Base-by-base conservation (phyloP, 2,888 invertebrate genomes). In the Cosmia trapezina region DNA sequence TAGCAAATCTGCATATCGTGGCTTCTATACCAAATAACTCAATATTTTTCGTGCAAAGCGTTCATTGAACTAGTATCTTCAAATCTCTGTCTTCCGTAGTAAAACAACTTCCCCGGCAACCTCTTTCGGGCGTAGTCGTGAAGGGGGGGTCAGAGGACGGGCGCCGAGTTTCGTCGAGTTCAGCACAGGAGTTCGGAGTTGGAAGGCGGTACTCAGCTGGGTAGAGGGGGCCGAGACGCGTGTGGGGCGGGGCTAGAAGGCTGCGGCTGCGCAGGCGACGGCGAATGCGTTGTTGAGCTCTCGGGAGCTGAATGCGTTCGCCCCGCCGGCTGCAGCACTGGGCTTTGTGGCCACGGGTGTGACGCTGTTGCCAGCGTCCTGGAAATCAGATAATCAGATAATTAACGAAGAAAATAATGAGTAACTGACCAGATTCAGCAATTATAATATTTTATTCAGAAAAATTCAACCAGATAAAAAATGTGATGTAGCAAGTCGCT, bases 291-390 rank as follows among this genome's bases (percentile, higher is more conserved):
- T n/a, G 90, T 85, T 12, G 94, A 92, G 83, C 97, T 97, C 91
- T 98, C 98, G 61, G 98, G 97, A 81, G 98, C 97, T 78, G 98
- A 97, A 92, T 98, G 98, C 81, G 98, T 97, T 88, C 98, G 96
- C 86, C 97, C 97, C 85, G 97, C 96, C 74, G 97, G 97, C 87
- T 98, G 98, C 88, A 98, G 96, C 85, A 98, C 97, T 82, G 98
- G 97, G 92, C 98, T 98, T 79, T 97, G 97, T 82, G 98, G 98
- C 98, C 98, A 98, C 78, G 98, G 98, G 91, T 98, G 97, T 84
- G 97, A 97, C 72, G 91, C 95, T 84, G 97, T 96, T 83, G 97
- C 97, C 77, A 97, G 94, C 88, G 97, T 97, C 86, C 97, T 96
- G 91, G 89, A 97, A 93, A 66, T 19, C 4, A n/a, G 0, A 19